Conservation (phyloP, 2,113 vertebrate species). For the Barbus barbus region DNA sequence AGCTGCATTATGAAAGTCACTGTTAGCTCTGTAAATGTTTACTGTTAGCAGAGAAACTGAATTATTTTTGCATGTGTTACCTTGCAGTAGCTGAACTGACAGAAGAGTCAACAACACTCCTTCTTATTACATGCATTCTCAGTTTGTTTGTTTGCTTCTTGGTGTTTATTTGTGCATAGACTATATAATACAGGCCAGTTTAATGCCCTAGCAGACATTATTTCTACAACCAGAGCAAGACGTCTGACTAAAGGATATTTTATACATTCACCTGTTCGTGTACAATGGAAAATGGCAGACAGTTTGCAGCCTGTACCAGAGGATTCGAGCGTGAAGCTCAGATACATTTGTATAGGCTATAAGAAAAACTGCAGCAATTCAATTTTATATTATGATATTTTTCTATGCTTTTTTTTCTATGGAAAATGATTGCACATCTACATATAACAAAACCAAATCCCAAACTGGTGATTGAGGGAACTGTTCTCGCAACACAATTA, state of each 20-base stretch:
- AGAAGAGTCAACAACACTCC: constrained; percentile 55
- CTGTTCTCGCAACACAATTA: not conserved
- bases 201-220: not conserved
- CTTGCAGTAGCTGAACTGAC: constrained; percentile 56
- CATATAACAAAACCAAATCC: not conserved
- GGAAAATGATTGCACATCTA: not conserved
- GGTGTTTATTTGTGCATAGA: constrained; percentile 2
- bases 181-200: constrained; percentile 1
- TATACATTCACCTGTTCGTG: too few species aligned
- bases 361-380: not conserved
- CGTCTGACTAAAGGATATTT: not conserved
- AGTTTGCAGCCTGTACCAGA: not conserved
- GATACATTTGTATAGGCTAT: not conserved
- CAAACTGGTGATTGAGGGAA: not conserved
- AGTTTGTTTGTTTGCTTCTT: constrained; percentile 56
- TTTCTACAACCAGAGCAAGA: not conserved
- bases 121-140: constrained; percentile 63
- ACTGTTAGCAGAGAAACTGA: constrained; percentile 55
- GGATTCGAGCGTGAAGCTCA: not conserved
- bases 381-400: not conserved
- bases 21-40: constrained; percentile 54
- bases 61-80: constrained; percentile 59
- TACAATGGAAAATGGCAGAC: not conserved
- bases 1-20: constrained; percentile 59
- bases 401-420: not conserved